Conservation (phyloP, 35 echinoderm and acorn worm genomes). For the Amphiura filiformis region DNA sequence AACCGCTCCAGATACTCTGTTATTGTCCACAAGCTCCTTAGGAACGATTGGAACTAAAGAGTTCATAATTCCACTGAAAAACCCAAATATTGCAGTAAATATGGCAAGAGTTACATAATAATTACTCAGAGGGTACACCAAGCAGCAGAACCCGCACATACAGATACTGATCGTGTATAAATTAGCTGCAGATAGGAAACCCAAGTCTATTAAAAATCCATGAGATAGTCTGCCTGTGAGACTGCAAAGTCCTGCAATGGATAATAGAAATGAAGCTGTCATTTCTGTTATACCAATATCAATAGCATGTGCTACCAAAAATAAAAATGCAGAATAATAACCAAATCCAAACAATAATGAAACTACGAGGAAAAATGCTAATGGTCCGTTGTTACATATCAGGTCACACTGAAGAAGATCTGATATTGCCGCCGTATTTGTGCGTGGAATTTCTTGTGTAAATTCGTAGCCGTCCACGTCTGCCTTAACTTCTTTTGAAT, state of each 20-base stretch:
- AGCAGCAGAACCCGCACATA: neutral
- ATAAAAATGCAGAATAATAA: neutral
- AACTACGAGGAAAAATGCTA: neutral
- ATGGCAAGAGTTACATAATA: neutral
- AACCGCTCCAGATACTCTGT: neutral
- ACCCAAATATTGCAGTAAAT: constrained; percentile 1
- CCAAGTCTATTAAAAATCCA: neutral
- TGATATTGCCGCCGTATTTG: neutral
- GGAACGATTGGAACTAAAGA: neutral
- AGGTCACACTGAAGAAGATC: neutral
- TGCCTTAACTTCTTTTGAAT: neutral
- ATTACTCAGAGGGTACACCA: neutral
- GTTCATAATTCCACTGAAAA: neutral
- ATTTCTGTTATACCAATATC: neutral
- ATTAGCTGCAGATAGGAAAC: neutral
- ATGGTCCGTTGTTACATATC: neutral
- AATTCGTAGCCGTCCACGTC: neutral
- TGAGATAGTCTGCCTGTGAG: neutral
- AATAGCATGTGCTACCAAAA: neutral
- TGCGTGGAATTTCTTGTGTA: neutral
- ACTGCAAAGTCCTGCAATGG: constrained; percentile 6
- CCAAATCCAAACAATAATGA: neutral
- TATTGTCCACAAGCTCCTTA: neutral
- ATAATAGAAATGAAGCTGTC: neutral
- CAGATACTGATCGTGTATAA: neutral